Evolutionary conservation across 2,888 invertebrate genomes (phyloP), one percentile per base, ranked within the genome.

Genomic region (Rapana venosa): DNA sequence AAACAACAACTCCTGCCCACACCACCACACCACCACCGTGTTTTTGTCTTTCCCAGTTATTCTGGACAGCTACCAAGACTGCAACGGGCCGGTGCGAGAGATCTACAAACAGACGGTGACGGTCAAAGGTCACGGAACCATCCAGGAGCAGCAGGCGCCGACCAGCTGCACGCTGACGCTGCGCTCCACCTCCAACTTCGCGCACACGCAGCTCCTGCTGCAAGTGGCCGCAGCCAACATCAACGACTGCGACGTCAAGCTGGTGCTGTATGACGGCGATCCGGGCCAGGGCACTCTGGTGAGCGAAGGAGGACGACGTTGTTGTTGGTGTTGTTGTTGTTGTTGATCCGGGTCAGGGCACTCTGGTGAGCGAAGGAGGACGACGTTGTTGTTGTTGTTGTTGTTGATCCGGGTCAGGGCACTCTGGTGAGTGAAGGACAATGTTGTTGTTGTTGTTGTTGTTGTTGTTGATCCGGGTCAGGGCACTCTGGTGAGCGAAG

Each of bases 41-140:
- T 26, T n/a, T n/a, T n/a, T 8, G n/a, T n/a, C 81, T n/a, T 13
- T 32, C 79, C 22, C 70, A 91, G 91, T 87, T 81, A 91, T 84
- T 56, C 26, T 91, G 74, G 90, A 87, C 77, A 90, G 89, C 61
- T 90, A 88, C 74, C 90, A 90, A 35, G 91, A 91, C 84, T 91
- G 91, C 87, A 91, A 90, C 61, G 86, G 87, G n/a, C 85, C 66
- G 13, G 74, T 88, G 47, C n/a, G 90, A 36, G 89, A 91, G 32
- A 30, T 91, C 17, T 90, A 89, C 36, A 85, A 74, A 0, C 86
- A 87, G 79, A 58, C 32, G 20, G 87, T 77, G 15, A 32, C 32
- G 8, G 89, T 89, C 17, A n/a, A 61, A 17, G 89, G 89, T 47
- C 86, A 89, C 30, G 89, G 89, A 1, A 61, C 89, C 74, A 36